Evolutionary conservation across 2,113 vertebrate species (phyloP).

Genomic region (Esox niger): DNA sequence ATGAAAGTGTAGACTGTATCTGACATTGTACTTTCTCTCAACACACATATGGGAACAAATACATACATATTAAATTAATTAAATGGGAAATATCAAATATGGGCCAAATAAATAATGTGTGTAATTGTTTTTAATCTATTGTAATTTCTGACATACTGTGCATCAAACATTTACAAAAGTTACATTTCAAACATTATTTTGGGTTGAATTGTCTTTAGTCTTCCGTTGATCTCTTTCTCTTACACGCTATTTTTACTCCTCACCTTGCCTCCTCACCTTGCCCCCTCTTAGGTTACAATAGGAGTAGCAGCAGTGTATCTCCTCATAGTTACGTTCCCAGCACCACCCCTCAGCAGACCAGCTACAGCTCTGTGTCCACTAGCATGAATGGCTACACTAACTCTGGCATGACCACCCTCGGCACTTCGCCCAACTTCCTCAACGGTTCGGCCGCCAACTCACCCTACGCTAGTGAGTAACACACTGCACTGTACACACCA

Average conservation of each 20-base stretch:
- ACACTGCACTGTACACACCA: constrained; percentile 13
- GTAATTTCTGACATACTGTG: no score
- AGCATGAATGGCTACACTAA: constrained; percentile 97
- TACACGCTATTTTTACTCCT: constrained; percentile 30
- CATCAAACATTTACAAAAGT: no score
- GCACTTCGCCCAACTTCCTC: constrained; percentile 94
- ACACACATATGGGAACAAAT: no score
- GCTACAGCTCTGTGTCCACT: constrained; percentile 93
- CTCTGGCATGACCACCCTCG: constrained; percentile 93
- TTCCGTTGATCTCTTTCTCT: constrained; percentile 21
- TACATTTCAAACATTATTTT: no score
- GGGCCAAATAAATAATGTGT: no score
- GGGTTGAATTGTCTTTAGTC: background rate
- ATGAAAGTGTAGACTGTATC: background rate
- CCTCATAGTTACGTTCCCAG: constrained; percentile 95
- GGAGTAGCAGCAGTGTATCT: constrained; percentile 94
- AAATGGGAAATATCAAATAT: no score
- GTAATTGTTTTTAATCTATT: no score
- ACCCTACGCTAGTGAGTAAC: constrained; percentile 94
- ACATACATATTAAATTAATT: no score
- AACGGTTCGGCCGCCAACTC: constrained; percentile 97
- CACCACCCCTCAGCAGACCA: constrained; percentile 94
- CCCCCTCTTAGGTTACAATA: constrained; percentile 82
- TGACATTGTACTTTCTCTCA: constrained; percentile 11
- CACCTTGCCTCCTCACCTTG: background rate